Conservation (phyloP, 2,797 vertebrate genomes). For the Arrhamphus sclerolepis region DNA sequence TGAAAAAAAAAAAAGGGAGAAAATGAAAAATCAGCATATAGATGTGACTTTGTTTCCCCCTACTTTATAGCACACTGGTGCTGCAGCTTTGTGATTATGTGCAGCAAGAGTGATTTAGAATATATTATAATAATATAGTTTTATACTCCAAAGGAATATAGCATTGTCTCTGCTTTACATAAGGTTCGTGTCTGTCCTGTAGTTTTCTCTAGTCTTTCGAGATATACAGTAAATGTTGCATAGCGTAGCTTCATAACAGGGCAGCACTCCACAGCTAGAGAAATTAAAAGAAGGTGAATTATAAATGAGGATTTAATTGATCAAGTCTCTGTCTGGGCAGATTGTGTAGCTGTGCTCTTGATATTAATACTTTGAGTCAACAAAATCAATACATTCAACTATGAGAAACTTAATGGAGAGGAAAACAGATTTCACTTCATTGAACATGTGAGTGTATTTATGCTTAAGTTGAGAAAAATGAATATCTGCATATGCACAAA, state of each 20-base stretch:
- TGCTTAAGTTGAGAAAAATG: slow-evolving; percentile 24
- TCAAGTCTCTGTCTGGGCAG: slow-evolving; percentile 49
- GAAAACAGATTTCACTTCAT: slow-evolving; percentile 38
- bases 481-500: slow-evolving; percentile 3
- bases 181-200: slow-evolving; percentile 1
- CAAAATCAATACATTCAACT: slow-evolving; percentile 57
- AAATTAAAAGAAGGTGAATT: slow-evolving; percentile 66
- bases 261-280: slow-evolving; percentile 26
- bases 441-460: slow-evolving; percentile 19
- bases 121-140: slow-evolving; percentile 45
- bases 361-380: slow-evolving; percentile 67
- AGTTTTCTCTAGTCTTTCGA: slow-evolving; percentile 5
- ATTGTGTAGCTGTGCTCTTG: slow-evolving; percentile 57
- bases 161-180: slow-evolving; percentile 21
- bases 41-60: slow-evolving; percentile 50
- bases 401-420: slow-evolving; percentile 35
- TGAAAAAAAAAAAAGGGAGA: slow-evolving; percentile 43
- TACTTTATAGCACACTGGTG: slow-evolving; percentile 44
- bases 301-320: slow-evolving; percentile 73
- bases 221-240: slow-evolving; percentile 31
- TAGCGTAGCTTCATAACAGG: slow-evolving; percentile 33
- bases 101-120: slow-evolving; percentile 41
- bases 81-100: slow-evolving; percentile 44
- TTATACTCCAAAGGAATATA: slow-evolving; percentile 25
- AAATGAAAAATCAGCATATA: slow-evolving; percentile 69